Evolutionary conservation across 2,888 invertebrate species (phyloP).

Genomic region (Sthenelais limicola): DNA sequence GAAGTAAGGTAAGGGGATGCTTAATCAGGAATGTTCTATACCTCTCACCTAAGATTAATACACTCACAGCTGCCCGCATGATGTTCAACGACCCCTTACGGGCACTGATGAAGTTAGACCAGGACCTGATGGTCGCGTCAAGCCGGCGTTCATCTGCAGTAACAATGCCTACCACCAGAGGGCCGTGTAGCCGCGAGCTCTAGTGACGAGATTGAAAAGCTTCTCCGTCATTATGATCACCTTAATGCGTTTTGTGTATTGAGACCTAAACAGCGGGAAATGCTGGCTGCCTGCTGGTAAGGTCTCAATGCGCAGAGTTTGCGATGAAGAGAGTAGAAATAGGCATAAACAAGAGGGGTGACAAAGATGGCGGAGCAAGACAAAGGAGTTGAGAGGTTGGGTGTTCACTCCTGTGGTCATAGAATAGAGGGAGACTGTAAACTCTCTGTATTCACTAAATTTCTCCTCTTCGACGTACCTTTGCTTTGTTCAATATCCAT

Average conservation of each 20-base stretch:
- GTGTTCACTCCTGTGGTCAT: not conserved
- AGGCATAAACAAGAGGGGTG: conserved; percentile 15
- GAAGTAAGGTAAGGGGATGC: too few relatives aligned
- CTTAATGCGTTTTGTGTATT: conserved; percentile 28
- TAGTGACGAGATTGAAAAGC: too few relatives aligned
- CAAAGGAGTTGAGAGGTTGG: not conserved
- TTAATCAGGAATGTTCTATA: too few relatives aligned
- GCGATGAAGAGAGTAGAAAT: not conserved
- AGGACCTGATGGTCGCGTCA: too few relatives aligned
- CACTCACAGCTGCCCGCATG: too few relatives aligned
- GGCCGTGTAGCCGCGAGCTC: conserved; percentile 17
- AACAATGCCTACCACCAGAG: conserved; percentile 14
- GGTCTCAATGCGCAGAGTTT: conserved; percentile 25
- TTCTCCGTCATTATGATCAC: conserved; percentile 10
- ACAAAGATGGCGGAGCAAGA: conserved; percentile 1
- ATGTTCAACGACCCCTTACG: too few relatives aligned
- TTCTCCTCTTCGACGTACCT: too few relatives aligned
- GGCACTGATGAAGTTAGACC: too few relatives aligned
- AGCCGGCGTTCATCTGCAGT: not conserved
- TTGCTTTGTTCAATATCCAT: too few relatives aligned
- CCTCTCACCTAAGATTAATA: too few relatives aligned
- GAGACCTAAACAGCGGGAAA: conserved; percentile 28
- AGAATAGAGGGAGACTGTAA: too few relatives aligned
- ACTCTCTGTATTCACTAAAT: too few relatives aligned
- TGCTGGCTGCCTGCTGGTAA: not conserved